Base-by-base conservation (phyloP, 2,113 vertebrate genomes). In the Myotis lucifugus region DNA sequence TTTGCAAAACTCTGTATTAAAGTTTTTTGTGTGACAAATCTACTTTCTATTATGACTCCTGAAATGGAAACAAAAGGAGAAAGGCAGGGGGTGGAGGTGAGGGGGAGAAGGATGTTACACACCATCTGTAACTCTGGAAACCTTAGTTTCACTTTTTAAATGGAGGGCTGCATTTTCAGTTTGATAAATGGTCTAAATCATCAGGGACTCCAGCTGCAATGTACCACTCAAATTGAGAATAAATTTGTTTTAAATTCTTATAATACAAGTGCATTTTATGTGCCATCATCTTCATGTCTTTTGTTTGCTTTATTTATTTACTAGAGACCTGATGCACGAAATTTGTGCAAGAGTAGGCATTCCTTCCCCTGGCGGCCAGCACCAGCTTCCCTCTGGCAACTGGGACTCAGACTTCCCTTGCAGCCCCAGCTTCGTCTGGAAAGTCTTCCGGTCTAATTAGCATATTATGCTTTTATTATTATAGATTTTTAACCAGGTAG, bases 1-100 rank as follows among this genome's bases (percentile, higher is more conserved):
- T 92, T 73, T 96, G 61, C 92, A 95, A 97, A 98, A 97, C 72
- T 97, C 94, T 96, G 89, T 73, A 83, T 97, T 94, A 95, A 96
- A 97, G 96, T 97, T 98, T 86, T 90, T 88, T 54, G 54, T 85
- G 78, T 18, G 42, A 90, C 91, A 96, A 77, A 92, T 92, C 56
- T 66, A 77, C 70, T 93, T 98, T 97, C 94, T 87, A 92, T 10
- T 96, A 83, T 27, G 93, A 93, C 67, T 90, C 46, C 88, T 91
- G 93, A 96, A 96, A 95, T 88, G 85, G 94, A 96, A 93, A 92
- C 91, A 64, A 88, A 84, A 54, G 42, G 91, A 81, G 46, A 90
- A 82, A 50, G 13, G 0, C 46, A 46, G 46, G 46, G 10, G 46
- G 10, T 46, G 54, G 54, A 8, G 8, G 9, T 9, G 7, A 18